Evolutionary conservation across 2,888 invertebrate species (phyloP).

Genomic region (Rhagium mordax): DNA sequence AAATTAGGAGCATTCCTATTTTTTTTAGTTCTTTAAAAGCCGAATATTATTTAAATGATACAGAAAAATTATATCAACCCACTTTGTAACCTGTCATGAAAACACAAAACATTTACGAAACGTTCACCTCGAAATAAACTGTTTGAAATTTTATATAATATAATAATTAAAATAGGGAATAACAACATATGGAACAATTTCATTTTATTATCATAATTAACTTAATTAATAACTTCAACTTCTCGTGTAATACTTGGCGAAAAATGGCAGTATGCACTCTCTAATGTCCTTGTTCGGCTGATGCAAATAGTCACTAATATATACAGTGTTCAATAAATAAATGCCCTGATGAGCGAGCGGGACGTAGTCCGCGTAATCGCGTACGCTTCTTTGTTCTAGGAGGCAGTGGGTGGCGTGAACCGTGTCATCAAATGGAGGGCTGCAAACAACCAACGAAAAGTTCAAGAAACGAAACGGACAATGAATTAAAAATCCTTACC

Average conservation of each 20-base stretch:
- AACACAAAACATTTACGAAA: too few relatives aligned
- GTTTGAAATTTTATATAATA: too few relatives aligned
- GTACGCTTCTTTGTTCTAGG: conserved; percentile 72
- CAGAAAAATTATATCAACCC: too few relatives aligned
- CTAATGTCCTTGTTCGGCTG: conserved; percentile 59
- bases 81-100: too few relatives aligned
- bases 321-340: conserved; percentile 64
- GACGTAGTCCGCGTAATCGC: conserved; percentile 59
- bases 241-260: conserved; percentile 57
- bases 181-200: too few relatives aligned
- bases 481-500: conserved; percentile 71
- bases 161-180: too few relatives aligned
- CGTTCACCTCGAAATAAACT: too few relatives aligned
- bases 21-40: too few relatives aligned
- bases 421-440: conserved; percentile 73
- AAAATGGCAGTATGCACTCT: conserved; percentile 61
- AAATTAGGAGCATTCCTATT: too few relatives aligned
- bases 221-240: conserved; percentile 14
- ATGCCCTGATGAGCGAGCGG: conserved; percentile 66
- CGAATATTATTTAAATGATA: too few relatives aligned
- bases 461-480: too few relatives aligned
- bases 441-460: conserved; percentile 59
- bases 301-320: conserved; percentile 64
- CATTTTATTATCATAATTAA: too few relatives aligned
- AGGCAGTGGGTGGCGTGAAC: conserved; percentile 81